Evolutionary conservation across 64 coral and sea anemone species (phyloP).

Genomic region (Montipora sp.): DNA sequence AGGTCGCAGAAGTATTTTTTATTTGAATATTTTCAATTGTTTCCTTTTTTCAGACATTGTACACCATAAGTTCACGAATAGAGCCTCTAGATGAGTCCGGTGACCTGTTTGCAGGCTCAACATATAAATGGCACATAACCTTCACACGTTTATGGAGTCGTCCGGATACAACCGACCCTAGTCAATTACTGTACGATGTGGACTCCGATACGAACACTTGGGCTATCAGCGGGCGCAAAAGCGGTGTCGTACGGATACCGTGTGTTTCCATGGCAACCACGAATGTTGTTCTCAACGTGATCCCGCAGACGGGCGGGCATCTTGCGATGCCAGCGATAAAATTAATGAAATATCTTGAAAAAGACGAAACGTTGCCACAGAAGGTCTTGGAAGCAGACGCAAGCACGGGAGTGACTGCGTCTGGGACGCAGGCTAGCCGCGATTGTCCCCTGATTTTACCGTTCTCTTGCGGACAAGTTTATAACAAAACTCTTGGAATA

Average conservation of each 20-base stretch:
- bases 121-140: constrained; percentile 72
- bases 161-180: not conserved
- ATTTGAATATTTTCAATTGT: not conserved
- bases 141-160: constrained; percentile 46
- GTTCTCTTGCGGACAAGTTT: constrained; percentile 82
- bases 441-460: constrained; percentile 44
- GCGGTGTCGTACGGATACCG: constrained; percentile 75
- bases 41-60: constrained; percentile 77
- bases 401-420: not conserved
- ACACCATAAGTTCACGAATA: constrained; percentile 80
- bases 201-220: constrained; percentile 83
- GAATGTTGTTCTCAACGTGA: constrained; percentile 66
- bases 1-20: not conserved
- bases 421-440: constrained; percentile 2
- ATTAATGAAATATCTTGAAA: constrained; percentile 71
- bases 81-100: constrained; percentile 51
- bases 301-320: constrained; percentile 82
- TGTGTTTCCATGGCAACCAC: constrained; percentile 82
- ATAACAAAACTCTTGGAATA: constrained; percentile 70
- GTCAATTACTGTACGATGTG: constrained; percentile 73
- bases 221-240: constrained; percentile 83
- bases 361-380: constrained; percentile 9
- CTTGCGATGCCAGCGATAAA: constrained; percentile 76
- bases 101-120: constrained; percentile 47
- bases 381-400: constrained; percentile 41